Evolutionary conservation across 2,888 invertebrate genomes (phyloP), one percentile per base, ranked within the genome.

Genomic region (Spodoptera littoralis): DNA sequence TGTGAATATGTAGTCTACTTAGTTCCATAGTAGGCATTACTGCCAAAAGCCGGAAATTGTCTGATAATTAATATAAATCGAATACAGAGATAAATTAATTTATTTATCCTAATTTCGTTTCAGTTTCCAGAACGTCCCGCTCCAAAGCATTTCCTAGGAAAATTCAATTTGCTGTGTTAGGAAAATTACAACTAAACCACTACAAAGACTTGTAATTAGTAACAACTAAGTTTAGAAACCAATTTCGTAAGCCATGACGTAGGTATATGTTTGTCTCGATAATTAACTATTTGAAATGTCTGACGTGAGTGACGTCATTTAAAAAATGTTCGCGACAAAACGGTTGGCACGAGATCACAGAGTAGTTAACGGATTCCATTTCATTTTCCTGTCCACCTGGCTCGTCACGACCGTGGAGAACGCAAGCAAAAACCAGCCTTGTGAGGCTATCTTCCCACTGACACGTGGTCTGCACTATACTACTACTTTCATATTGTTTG

Each of bases 321-420:
- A 71, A 72, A 76, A 79, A 57, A 67, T 65, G 68, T 70, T 81
- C 60, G 65, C 67, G 60, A 76, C 68, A 66, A 72, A 74, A 77
- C 50, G 62, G 57, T 73, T 76, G 75, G 78, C 77, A 74, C 59
- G 49, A 74, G 77, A 73, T 68, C 74, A 77, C 64, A 67, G 72
- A 79, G 76, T 77, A 77, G 80, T 83, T 84, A 85, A 81, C 84
- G 81, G 81, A 87, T 87, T 84, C 80, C 83, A 85, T 90, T 89
- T 88, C 82, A 82, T 87, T 89, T 88, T 86, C 87, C 69, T 76
- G 63, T 65, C 75, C 83, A 82, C 80, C 78, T 84, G 84, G 71
- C 67, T 53, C 50, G 62, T 53, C 52, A 60, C 63, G 65, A 73
- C 67, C 73, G 75, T 65, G 58, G 65, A 80, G 82, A 85, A 85